These are phyloP conservation scores for Drosophila biarmipes DNA, from an alignment of 1,140 invertebrate genomes.

Conservation along the genomic window DNA sequence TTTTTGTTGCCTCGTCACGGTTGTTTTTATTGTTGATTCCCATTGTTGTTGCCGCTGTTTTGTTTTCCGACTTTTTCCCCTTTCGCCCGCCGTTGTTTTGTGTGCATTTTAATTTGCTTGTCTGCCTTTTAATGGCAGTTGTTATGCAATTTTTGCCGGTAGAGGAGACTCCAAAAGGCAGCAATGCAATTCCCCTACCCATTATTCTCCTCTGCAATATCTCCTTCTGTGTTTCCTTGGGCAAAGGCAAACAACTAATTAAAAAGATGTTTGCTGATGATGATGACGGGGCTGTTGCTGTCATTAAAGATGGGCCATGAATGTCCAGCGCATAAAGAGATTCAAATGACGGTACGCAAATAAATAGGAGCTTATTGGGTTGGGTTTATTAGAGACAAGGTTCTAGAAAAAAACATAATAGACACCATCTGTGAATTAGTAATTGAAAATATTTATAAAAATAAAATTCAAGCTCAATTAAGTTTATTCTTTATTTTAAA, in stretches of 20 bases:
- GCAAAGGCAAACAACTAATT: conserved; percentile 62
- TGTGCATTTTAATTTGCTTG: conserved; percentile 76
- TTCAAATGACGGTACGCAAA: conserved; percentile 8
- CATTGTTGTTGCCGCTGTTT: conserved; percentile 21
- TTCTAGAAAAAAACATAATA: neutral
- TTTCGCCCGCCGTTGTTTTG: conserved; percentile 13
- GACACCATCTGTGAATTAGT: neutral
- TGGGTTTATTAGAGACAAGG: conserved; percentile 11
- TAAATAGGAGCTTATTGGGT: conserved; percentile 12
- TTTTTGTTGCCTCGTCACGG: conserved; percentile 55
- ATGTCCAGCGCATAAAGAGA: conserved; percentile 7
- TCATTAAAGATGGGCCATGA: conserved; percentile 42
- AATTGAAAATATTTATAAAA: too few relatives aligned
- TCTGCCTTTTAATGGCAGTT: conserved; percentile 78
- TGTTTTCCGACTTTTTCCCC: conserved; percentile 19
- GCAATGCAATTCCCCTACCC: conserved; percentile 57
- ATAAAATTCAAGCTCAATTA: too few relatives aligned
- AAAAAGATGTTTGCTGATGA: conserved; percentile 64
- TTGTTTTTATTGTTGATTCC: conserved; percentile 44
- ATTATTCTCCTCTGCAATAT: conserved; percentile 7
- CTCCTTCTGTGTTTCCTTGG: conserved; percentile 30
- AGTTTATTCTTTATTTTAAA: too few relatives aligned
- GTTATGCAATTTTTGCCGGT: conserved; percentile 68
- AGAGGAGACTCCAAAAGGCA: conserved; percentile 42
- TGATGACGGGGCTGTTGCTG: conserved; percentile 11